Conservation (phyloP, 35 echinoderm and acorn worm species). For the Ophioderma brevispina region DNA sequence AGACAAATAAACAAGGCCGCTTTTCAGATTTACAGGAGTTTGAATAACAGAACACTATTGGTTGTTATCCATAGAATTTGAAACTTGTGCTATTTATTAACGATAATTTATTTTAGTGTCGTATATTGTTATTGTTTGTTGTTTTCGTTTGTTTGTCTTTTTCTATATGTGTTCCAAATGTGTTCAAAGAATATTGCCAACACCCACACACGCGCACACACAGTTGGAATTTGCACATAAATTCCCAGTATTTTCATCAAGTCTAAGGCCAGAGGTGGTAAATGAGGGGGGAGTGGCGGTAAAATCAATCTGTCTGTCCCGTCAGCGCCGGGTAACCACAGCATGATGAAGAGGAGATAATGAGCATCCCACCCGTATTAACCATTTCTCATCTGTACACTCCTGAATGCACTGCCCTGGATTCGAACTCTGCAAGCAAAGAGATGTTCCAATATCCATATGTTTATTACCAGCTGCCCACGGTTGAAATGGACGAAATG, state of each 20-base stretch:
- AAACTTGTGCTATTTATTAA: too few relatives aligned
- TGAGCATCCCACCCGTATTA: slow-evolving; percentile 30
- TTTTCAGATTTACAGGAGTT: too few relatives aligned
- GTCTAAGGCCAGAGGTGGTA: slow-evolving; percentile 32
- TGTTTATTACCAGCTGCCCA: slow-evolving; percentile 60
- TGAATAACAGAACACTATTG: too few relatives aligned
- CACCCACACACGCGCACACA: too few relatives aligned
- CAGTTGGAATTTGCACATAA: too few relatives aligned
- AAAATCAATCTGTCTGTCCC: not conserved
- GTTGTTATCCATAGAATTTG: too few relatives aligned
- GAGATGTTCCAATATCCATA: slow-evolving; percentile 8
- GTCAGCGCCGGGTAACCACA: slow-evolving; percentile 4
- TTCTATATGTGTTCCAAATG: too few relatives aligned
- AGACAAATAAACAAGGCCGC: too few relatives aligned
- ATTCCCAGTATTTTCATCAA: slow-evolving; percentile 53
- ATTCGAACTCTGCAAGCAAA: not conserved
- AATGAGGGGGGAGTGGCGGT: slow-evolving; percentile 43
- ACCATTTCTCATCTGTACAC: slow-evolving; percentile 73
- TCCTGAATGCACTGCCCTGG: slow-evolving; percentile 75
- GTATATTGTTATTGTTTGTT: too few relatives aligned
- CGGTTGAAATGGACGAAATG: slow-evolving; percentile 78
- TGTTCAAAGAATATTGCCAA: too few relatives aligned
- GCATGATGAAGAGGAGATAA: slow-evolving; percentile 51
- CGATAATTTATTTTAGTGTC: too few relatives aligned
- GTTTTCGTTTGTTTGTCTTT: too few relatives aligned